Evolutionary conservation across 2,888 invertebrate genomes (phyloP), one percentile per base, ranked within the genome.

Genomic region (Drosophila subquinaria): DNA sequence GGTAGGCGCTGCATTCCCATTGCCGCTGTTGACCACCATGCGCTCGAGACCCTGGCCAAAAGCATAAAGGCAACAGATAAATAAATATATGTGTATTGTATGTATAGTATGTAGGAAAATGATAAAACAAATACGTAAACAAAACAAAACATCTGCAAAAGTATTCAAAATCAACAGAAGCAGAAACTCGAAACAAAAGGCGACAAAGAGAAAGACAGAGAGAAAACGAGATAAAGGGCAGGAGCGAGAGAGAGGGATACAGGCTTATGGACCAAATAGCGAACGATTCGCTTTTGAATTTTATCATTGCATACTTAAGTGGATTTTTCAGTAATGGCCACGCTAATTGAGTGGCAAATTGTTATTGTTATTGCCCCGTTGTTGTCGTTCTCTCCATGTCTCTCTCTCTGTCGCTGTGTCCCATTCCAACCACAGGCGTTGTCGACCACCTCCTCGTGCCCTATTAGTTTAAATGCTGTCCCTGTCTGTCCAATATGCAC

Each of bases 1-100:
- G 50, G 55, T 78, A 78, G 76, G 76, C 76, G 51, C 51, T 33
- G 67, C 52, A 64, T 35, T 63, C 42, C 60, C 56, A 55, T 48
- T 60, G 59, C 85, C 83, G 64, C 89, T 83, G n/a, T 74, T 94
- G 53, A 95, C 93, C 57, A 96, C 94, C 64, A 97, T 93, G 81
- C 96, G 93, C 92, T 97, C 96, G 69, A 97, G 93, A 40, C 96
- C 96, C 94, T 93, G 79, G 70, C 68, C 42, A 48, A 50, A 52
- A 56, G 62, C 48, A 73, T 56, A 62, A 73, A 65, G 68, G 53
- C 61, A 62, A 65, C 53, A 72, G 62, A 76, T 66, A 68, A 68
- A 75, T 67, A 75, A 51, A 42, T 51, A 67, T 61, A 56, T 53
- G 38, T 45, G 38, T 45, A 50, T 43, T 27, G 27, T 23, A 52